These are phyloP conservation scores for Liopterus haemorrhoidalis DNA, from an alignment of 2,888 invertebrate species.

Conservation along the genomic window DNA sequence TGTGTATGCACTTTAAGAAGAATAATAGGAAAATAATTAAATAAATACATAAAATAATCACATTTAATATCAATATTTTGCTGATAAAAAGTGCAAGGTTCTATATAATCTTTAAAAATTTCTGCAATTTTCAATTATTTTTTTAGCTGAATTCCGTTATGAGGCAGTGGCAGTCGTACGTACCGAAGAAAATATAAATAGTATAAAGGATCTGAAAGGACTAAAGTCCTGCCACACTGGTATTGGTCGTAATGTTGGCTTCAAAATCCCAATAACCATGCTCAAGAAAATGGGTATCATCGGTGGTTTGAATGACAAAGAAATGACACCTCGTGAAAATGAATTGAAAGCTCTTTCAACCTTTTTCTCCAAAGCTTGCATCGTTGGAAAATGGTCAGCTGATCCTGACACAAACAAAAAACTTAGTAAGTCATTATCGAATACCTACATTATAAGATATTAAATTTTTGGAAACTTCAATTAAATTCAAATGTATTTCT, in stretches of 20 bases:
- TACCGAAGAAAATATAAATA: constrained; percentile 64
- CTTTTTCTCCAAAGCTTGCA: constrained; percentile 77
- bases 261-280: constrained; percentile 74
- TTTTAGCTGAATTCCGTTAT: constrained; percentile 68
- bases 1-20: too few species aligned
- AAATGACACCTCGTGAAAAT: constrained; percentile 67
- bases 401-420: constrained; percentile 64
- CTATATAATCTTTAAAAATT: too few species aligned
- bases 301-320: constrained; percentile 61
- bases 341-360: constrained; percentile 74
- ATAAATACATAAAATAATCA: too few species aligned
- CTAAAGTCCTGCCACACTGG: constrained; percentile 83
- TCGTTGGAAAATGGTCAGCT: constrained; percentile 78
- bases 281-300: constrained; percentile 66
- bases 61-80: too few species aligned
- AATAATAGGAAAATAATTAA: too few species aligned
- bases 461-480: too few species aligned
- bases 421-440: constrained; percentile 59
- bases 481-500: too few species aligned
- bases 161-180: constrained; percentile 76
- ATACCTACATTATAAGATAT: too few species aligned
- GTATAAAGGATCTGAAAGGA: constrained; percentile 63
- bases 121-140: constrained; percentile 25
- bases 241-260: constrained; percentile 82
- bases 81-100: too few species aligned